A percentile compares a stretch with the other conserved stretches of the same genome.
Evolutionary conservation across 2,113 vertebrate genomes (phyloP).

Genomic region (Prochilodus magdalenae): DNA sequence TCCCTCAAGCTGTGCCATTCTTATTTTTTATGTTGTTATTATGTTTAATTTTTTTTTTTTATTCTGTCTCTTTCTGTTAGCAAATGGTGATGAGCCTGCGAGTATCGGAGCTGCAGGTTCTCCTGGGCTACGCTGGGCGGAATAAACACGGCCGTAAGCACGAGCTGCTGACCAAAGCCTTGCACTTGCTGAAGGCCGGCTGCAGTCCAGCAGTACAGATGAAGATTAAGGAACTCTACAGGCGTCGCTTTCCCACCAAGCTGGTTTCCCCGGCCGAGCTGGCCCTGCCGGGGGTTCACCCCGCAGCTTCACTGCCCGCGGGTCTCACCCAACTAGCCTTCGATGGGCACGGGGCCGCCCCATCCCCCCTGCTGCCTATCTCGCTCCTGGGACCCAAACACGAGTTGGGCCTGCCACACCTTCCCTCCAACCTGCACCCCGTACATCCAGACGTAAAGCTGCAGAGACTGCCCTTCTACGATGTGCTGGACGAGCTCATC

Average conservation of each 20-base stretch:
- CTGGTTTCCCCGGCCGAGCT: slow-evolving; percentile 93
- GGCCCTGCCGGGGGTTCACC: slow-evolving; percentile 86
- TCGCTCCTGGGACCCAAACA: slow-evolving; percentile 96
- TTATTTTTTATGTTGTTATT: background rate
- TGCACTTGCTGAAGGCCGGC: slow-evolving; percentile 95
- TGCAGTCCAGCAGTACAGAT: slow-evolving; percentile 98
- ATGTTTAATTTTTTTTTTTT: background rate
- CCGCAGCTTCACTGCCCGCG: slow-evolving; percentile 83
- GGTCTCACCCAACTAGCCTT: slow-evolving; percentile 90
- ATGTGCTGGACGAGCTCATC: slow-evolving; percentile 97
- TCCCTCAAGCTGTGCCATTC: background rate
- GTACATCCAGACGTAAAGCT: slow-evolving; percentile 98
- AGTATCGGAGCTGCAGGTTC: slow-evolving; percentile 98
- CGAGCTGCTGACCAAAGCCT: slow-evolving; percentile 96
- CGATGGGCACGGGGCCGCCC: slow-evolving; percentile 87
- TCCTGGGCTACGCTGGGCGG: slow-evolving; percentile 96
- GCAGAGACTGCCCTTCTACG: slow-evolving; percentile 96
- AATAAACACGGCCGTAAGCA: slow-evolving; percentile 99
- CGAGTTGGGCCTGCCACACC: slow-evolving; percentile 93
- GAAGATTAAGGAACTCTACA: slow-evolving; percentile 99
- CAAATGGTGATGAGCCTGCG: slow-evolving; percentile 99
- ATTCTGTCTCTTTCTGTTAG: slow-evolving; percentile 67
- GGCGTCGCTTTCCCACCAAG: slow-evolving; percentile 95
- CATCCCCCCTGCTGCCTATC: slow-evolving; percentile 91
- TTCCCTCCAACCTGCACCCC: slow-evolving; percentile 90